Conservation (phyloP, 2,113 vertebrate genomes). For the Maccullochella peelii region DNA sequence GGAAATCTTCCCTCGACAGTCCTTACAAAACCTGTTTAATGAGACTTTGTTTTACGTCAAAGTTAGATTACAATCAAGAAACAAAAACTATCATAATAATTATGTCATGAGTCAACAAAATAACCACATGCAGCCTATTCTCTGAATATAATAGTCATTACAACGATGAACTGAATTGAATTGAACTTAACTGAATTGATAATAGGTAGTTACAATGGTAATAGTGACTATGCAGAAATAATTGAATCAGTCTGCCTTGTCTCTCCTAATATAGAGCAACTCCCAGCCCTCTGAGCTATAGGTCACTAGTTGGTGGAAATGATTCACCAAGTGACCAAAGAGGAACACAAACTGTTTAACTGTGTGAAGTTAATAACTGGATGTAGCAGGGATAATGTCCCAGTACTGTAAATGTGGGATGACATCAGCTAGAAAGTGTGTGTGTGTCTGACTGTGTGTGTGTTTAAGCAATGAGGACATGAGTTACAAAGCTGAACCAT, state of each 20-base stretch:
- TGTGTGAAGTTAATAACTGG: conserved; percentile 48
- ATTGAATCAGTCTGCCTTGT: conserved; percentile 69
- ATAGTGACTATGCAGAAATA: conserved; percentile 51
- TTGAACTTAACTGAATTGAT: too few species aligned
- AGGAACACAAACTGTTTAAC: conserved; percentile 47
- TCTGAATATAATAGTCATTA: background rate
- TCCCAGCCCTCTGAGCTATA: conserved; percentile 40
- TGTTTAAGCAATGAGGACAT: conserved; percentile 33
- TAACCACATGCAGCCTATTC: conserved; percentile 12
- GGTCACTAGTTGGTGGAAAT: conserved; percentile 59
- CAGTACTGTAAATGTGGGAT: conserved; percentile 47
- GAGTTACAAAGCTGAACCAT: conserved; percentile 36
- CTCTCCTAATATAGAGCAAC: conserved; percentile 69
- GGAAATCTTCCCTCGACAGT: background rate
- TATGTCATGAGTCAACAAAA: background rate
- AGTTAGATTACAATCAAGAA: conserved; percentile 5
- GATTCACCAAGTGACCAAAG: conserved; percentile 41
- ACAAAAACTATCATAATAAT: background rate
- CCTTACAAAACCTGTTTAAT: background rate
- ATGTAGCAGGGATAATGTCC: conserved; percentile 45
- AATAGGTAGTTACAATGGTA: too few species aligned
- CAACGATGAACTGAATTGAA: too few species aligned
- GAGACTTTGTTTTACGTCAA: background rate
- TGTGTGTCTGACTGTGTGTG: background rate
- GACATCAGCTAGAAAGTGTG: conserved; percentile 53